phyloP scores from a whole-genome alignment of 2,113 vertebrate species.

The Pseudolaguvia tuberculata region DNA sequence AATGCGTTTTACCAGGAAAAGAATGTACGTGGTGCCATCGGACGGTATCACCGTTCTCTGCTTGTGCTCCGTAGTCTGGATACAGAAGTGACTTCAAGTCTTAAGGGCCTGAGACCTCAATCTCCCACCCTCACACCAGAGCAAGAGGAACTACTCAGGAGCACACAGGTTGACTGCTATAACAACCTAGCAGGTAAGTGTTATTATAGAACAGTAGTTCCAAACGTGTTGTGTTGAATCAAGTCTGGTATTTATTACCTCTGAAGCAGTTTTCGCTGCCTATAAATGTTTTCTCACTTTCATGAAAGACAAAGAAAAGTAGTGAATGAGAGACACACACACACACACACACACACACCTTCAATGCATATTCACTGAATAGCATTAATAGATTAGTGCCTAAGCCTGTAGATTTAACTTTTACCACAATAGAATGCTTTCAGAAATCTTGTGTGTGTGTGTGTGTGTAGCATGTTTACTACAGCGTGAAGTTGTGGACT shows the following conservation, averaged over 20 bases:
- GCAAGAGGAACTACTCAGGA: conserved; percentile 69
- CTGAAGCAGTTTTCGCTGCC: neutral
- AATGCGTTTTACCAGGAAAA: conserved; percentile 76
- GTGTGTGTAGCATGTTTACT: conserved; percentile 77
- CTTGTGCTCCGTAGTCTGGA: conserved; percentile 79
- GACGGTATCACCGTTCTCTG: conserved; percentile 80
- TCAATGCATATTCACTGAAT: neutral
- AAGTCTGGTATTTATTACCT: neutral
- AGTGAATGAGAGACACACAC: too few species aligned
- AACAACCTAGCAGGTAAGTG: conserved; percentile 84
- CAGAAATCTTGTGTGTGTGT: neutral
- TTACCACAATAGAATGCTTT: neutral
- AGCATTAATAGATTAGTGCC: neutral
- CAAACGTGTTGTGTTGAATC: neutral
- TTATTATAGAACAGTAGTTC: neutral
- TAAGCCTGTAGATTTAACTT: neutral
- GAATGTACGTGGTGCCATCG: conserved; percentile 78
- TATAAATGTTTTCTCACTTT: neutral
- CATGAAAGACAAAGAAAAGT: neutral
- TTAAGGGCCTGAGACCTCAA: conserved; percentile 69
- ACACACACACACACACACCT: neutral
- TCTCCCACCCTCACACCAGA: conserved; percentile 62
- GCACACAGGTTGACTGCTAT: conserved; percentile 82
- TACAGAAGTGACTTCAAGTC: conserved; percentile 61
- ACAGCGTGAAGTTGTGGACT: conserved; percentile 76